These are phyloP conservation scores for Istiophorus platypterus DNA, from an alignment of 2,113 vertebrate species.

Conservation along the genomic window DNA sequence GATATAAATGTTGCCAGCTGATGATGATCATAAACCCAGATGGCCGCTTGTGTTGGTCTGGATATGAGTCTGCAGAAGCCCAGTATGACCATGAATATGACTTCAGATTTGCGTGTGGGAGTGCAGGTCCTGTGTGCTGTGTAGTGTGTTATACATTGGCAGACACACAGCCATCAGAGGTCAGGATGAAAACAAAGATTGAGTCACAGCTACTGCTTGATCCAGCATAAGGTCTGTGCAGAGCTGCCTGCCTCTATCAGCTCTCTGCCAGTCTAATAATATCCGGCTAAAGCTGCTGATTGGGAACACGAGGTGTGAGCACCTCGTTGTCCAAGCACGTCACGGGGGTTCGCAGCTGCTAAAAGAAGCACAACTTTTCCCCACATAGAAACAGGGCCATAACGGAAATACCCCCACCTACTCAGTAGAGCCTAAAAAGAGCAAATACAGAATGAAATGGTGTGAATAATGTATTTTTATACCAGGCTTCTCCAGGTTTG, in stretches of 20 bases:
- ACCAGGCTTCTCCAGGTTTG: not conserved
- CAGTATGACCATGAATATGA: not conserved
- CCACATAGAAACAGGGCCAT: constrained; percentile 38
- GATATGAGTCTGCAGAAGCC: constrained; percentile 24
- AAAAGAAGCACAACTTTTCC: constrained; percentile 54
- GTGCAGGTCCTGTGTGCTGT: constrained; percentile 13
- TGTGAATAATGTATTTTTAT: constrained; percentile 46
- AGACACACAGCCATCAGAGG: constrained; percentile 22
- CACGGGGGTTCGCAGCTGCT: constrained; percentile 59
- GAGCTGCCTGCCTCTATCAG: constrained; percentile 45
- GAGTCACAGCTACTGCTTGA: constrained; percentile 56
- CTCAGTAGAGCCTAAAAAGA: constrained; percentile 10
- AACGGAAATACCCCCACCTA: constrained; percentile 26
- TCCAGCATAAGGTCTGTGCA: constrained; percentile 45
- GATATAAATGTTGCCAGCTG: not conserved
- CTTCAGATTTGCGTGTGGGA: constrained; percentile 32
- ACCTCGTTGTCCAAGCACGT: constrained; percentile 62
- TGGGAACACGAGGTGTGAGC: constrained; percentile 74
- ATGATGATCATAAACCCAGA: not conserved
- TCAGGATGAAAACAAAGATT: constrained; percentile 58
- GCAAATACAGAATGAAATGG: constrained; percentile 34
- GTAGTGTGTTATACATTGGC: constrained; percentile 28
- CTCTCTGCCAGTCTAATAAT: constrained; percentile 67
- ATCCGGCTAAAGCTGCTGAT: constrained; percentile 56
- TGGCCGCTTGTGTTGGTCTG: not conserved